phyloP scores from a whole-genome alignment of 2,888 invertebrate genomes.

The Eupeodes latifasciatus region DNA sequence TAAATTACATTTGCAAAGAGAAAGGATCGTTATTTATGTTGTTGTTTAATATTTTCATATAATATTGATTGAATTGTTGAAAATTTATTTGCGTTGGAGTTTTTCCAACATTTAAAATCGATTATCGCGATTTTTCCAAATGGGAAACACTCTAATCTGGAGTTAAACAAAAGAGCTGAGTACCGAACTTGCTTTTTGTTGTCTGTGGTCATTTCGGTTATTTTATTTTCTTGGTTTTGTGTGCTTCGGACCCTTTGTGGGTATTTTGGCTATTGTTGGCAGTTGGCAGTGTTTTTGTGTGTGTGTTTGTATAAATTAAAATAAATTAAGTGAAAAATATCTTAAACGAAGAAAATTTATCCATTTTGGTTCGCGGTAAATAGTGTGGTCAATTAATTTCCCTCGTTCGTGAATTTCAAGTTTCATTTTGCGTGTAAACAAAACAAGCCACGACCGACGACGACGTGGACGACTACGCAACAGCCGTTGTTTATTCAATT shows the following conservation, averaged over 20 bases:
- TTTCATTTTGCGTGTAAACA: slow-evolving; percentile 24
- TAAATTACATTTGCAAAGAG: slow-evolving; percentile 69
- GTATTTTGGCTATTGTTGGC: slow-evolving; percentile 45
- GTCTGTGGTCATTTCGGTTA: slow-evolving; percentile 64
- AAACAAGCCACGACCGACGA: slow-evolving; percentile 26
- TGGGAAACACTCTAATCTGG: slow-evolving; percentile 32
- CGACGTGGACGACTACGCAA: background rate
- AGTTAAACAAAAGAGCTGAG: slow-evolving; percentile 70
- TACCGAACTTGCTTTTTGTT: slow-evolving; percentile 64
- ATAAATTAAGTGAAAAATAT: slow-evolving; percentile 59
- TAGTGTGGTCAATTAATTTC: slow-evolving; percentile 49
- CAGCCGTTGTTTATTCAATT: slow-evolving; percentile 22
- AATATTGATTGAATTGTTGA: slow-evolving; percentile 48
- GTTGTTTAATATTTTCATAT: slow-evolving; percentile 46
- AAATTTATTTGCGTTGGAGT: slow-evolving; percentile 51
- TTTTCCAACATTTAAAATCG: slow-evolving; percentile 36
- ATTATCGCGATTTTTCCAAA: slow-evolving; percentile 29
- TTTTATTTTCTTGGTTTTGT: too few species aligned
- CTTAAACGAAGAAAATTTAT: slow-evolving; percentile 48
- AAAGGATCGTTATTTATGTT: slow-evolving; percentile 65
- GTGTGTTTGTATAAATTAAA: slow-evolving; percentile 41
- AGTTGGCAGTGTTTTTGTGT: background rate
- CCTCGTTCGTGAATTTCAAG: slow-evolving; percentile 21
- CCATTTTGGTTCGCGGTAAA: background rate
- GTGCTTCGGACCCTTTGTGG: slow-evolving; percentile 33